A percentile compares a stretch with the other conserved stretches of the same genome.
phyloP scores from a whole-genome alignment of 2,888 invertebrate genomes.

The Lordiphosa fenestrarum region DNA sequence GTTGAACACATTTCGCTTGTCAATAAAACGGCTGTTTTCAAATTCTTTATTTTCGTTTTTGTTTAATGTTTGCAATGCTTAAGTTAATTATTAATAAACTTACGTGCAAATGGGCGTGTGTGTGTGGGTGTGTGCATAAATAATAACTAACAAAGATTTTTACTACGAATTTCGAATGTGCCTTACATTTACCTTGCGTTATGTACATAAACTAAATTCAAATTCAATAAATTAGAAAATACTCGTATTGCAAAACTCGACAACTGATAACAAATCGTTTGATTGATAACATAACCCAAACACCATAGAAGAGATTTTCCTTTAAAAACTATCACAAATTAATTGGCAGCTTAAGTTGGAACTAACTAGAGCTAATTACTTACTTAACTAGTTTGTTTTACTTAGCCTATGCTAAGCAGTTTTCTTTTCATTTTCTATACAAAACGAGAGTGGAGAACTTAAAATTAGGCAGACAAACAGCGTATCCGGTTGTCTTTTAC shows the following conservation, averaged over 20 bases:
- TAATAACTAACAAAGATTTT: constrained; percentile 74
- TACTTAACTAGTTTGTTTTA: constrained; percentile 33
- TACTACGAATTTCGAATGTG: constrained; percentile 57
- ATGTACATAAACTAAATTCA: constrained; percentile 59
- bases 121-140: constrained; percentile 58
- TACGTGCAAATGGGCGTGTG: constrained; percentile 44
- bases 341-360: constrained; percentile 75
- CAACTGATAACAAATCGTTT: constrained; percentile 53
- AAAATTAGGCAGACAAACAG: no score
- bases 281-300: constrained; percentile 58
- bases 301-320: constrained; percentile 49
- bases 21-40: constrained; percentile 65
- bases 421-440: constrained; percentile 9
- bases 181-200: constrained; percentile 25
- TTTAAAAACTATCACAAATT: constrained; percentile 74
- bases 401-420: constrained; percentile 28
- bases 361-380: constrained; percentile 35
- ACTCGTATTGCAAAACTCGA: constrained; percentile 59
- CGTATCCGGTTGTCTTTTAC: constrained; percentile 37
- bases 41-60: constrained; percentile 49
- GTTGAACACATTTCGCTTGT: constrained; percentile 51
- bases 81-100: constrained; percentile 55
- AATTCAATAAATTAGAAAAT: constrained; percentile 71
- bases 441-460: neutral
- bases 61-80: constrained; percentile 66